Percentiles rank a stretch among this genome's conserved stretches.
Conservation (phyloP, 1,140 invertebrate genomes). For the Trigoniulus corallinus region DNA sequence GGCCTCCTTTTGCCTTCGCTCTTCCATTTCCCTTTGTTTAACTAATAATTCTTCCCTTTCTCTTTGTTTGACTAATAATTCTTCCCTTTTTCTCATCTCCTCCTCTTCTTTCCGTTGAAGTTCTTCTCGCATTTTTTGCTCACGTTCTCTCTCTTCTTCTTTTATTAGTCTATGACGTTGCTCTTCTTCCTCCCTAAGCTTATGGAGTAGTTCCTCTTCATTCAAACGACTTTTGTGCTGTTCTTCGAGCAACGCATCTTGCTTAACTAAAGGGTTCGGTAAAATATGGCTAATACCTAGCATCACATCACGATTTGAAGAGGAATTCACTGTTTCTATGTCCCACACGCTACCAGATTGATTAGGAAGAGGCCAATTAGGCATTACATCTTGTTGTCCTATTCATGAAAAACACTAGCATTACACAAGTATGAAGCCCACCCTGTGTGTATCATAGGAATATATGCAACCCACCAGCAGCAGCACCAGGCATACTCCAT, state of each 20-base stretch:
- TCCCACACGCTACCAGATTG: no score
- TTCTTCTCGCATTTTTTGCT: slow-evolving; percentile 10
- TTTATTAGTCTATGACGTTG: background rate
- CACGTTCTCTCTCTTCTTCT: slow-evolving; percentile 10
- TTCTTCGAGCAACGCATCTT: slow-evolving; percentile 8
- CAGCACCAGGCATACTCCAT: background rate
- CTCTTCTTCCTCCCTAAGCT: slow-evolving; percentile 6
- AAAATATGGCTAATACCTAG: no score
- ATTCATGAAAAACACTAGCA: no score
- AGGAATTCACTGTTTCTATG: no score
- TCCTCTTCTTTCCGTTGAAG: background rate
- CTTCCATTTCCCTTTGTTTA: slow-evolving; percentile 10
- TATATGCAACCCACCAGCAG: no score
- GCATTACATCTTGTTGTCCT: no score
- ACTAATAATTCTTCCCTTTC: slow-evolving; percentile 5
- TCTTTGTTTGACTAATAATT: background rate
- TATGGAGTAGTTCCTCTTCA: slow-evolving; percentile 8
- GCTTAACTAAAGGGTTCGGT: no score
- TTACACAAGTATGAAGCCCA: no score
- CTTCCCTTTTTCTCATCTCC: slow-evolving; percentile 3
- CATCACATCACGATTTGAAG: no score
- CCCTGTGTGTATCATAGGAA: no score
- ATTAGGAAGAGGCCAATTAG: no score
- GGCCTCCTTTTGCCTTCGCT: slow-evolving; percentile 10
- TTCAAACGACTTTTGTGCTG: slow-evolving; percentile 9